phyloP scores from a whole-genome alignment of 92 coral and sea anemone genomes.

The Paramuricea clavata region DNA sequence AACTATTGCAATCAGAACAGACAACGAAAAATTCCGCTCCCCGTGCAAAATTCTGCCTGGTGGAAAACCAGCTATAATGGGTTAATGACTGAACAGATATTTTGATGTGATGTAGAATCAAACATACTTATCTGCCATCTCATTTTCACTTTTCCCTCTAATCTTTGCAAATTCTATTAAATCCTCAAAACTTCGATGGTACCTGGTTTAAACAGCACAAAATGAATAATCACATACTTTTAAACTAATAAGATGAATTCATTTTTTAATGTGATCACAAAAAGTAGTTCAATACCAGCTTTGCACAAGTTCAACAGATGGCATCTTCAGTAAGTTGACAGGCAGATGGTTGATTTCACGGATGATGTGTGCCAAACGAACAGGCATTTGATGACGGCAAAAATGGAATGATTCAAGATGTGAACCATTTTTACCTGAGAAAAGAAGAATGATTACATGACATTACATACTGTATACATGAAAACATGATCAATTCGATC shows the following conservation, averaged over 20 bases:
- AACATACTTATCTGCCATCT: slow-evolving; percentile 83
- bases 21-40: too few species aligned
- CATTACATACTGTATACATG: too few species aligned
- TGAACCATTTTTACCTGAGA: slow-evolving; percentile 85
- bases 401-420: slow-evolving; percentile 90
- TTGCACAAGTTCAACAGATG: slow-evolving; percentile 95
- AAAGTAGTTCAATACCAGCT: slow-evolving; percentile 76
- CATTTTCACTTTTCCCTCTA: slow-evolving; percentile 83
- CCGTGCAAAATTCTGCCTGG: too few species aligned
- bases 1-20: too few species aligned
- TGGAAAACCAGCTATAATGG: too few species aligned
- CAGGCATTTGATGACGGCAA: slow-evolving; percentile 97
- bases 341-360: slow-evolving; percentile 95
- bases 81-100: not conserved
- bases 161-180: slow-evolving; percentile 76
- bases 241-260: not conserved
- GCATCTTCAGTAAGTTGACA: slow-evolving; percentile 85
- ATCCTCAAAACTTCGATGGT: slow-evolving; percentile 97
- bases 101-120: not conserved
- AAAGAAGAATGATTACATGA: not conserved
- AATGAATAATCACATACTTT: not conserved
- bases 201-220: slow-evolving; percentile 61
- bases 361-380: slow-evolving; percentile 97
- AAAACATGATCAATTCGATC: too few species aligned
- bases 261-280: not conserved